Conservation (phyloP, 2,113 vertebrate genomes). For the Semnopithecus entellus region DNA sequence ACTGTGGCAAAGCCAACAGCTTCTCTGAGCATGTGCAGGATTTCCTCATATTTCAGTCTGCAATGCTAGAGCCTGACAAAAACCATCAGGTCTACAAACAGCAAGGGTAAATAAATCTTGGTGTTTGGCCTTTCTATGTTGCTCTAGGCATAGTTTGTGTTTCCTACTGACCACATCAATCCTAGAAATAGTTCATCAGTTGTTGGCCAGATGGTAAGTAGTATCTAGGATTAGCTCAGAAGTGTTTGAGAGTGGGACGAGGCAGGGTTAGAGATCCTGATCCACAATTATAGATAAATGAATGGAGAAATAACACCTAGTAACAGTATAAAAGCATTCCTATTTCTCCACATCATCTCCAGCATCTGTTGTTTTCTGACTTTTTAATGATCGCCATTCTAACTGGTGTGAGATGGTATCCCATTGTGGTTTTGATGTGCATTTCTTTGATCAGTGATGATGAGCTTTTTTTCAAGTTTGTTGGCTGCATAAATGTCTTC, state of each 20-base stretch:
- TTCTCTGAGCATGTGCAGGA: conserved; percentile 12
- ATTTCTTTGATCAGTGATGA: no score
- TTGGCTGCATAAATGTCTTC: no score
- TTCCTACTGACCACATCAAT: not conserved
- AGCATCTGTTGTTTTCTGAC: no score
- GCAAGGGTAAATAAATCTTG: not conserved
- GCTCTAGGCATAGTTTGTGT: not conserved
- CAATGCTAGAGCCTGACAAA: not conserved
- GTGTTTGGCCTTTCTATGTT: not conserved
- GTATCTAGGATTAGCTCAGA: not conserved
- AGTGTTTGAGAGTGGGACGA: not conserved
- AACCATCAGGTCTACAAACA: not conserved
- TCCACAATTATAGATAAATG: not conserved
- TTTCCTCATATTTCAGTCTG: not conserved
- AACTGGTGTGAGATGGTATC: no score
- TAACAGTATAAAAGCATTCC: no score
- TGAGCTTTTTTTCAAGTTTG: no score
- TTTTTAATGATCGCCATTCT: no score
- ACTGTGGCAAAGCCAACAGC: conserved; percentile 54
- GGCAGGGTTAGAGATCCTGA: not conserved
- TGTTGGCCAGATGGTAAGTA: not conserved
- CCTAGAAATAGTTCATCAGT: not conserved
- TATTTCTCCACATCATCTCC: no score
- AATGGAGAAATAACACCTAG: not conserved
- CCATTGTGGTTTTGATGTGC: no score